Base-by-base conservation (phyloP, 1,140 invertebrate genomes). In the Drosophila lacertosa region DNA sequence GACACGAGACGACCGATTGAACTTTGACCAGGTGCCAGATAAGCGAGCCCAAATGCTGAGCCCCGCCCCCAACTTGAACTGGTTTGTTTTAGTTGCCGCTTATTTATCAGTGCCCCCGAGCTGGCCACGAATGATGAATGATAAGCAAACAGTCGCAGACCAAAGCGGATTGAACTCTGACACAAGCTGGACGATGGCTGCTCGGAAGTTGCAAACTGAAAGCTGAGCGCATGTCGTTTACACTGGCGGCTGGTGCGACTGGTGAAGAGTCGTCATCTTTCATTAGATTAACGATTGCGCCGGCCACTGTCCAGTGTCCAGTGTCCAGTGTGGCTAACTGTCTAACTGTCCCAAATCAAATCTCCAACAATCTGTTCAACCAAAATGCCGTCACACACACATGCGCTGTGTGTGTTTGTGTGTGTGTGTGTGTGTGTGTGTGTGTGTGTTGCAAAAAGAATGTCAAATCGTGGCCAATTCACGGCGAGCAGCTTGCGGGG, bases 231-330 rank as follows among this genome's bases (percentile, higher is more conserved):
- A 1, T 33, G 24, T 24, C 18, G 20, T 35, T 13, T 35, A 2
- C 35, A 26, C 48, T 67, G 72, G 64, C 53, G 32, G 70, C 68
- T 76, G 63, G 39, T 51, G 48, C 42, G 45, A 16, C 75, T 44
- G 39, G 42, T 59, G 70, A 86, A n/a, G n/a, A n/a, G n/a, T n/a
- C 69, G 82, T 88, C 81, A 86, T 86, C 77, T 86, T 86, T 86
- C 81, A 86, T 86, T 86, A 86, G 81, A 86, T 86, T 86, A 86
- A 86, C 81, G 81, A 86, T 86, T 86, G 77, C 67, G 54, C 45
- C 45, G 62, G 37, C 59, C 57, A 20, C 37, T 29, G 13, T 22
- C 24, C 18, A 35, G 45, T 67, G 77, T 77, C 81, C 73, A 68
- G 9, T n/a, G n/a, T n/a, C n/a, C n/a, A n/a, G n/a, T n/a, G n/a